phyloP scores from a whole-genome alignment of 2,113 vertebrate genomes.

The Podarcis cretensis region DNA sequence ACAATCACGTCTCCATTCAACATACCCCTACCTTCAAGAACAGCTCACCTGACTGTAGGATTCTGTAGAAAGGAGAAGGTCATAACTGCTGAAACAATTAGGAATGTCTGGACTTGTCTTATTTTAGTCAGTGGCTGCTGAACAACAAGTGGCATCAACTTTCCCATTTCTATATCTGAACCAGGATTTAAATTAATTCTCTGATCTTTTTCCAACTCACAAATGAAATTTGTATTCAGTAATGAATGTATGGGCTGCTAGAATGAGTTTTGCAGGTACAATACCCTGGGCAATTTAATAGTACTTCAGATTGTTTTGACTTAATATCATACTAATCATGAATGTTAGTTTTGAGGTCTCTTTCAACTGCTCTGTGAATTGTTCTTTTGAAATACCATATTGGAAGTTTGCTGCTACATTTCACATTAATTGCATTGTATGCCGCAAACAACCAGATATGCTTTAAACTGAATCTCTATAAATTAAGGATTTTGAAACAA shows the following conservation, averaged over 20 bases:
- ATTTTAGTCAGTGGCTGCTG: neutral
- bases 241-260: no score
- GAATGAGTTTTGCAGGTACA: no score
- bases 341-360: neutral
- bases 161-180: neutral
- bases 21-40: neutral
- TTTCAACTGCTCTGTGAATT: neutral
- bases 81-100: neutral
- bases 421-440: neutral
- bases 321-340: neutral
- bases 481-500: neutral
- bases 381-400: neutral
- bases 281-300: no score
- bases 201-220: neutral
- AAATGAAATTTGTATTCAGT: no score
- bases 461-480: neutral
- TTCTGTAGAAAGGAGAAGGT: neutral
- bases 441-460: neutral
- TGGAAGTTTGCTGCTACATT: neutral
- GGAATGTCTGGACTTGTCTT: neutral
- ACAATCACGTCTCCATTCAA: neutral
- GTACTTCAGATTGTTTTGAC: neutral
- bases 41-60: neutral
- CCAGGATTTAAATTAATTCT: neutral
- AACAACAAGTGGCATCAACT: neutral